These are phyloP conservation scores for Pygoscelis antarcticus DNA, from an alignment of 2,113 vertebrate species.

Conservation along the genomic window DNA sequence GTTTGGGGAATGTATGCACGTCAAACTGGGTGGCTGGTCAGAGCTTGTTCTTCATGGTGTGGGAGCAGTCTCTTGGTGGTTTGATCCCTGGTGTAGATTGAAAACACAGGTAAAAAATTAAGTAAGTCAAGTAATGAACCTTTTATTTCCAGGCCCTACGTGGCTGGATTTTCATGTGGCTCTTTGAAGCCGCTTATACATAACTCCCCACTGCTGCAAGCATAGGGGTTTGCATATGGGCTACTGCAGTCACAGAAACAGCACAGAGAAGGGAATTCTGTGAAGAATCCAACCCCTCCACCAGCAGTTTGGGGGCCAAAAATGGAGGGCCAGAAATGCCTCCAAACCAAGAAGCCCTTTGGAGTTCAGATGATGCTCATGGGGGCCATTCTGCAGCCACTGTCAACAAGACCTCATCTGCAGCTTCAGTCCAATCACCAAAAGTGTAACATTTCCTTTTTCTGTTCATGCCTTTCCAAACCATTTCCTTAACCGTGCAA, in stretches of 20 bases:
- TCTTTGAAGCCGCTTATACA: fast-evolving
- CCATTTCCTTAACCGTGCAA: conserved; percentile 19
- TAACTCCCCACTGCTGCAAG: background rate
- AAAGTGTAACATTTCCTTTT: conserved; percentile 17
- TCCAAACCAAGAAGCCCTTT: background rate
- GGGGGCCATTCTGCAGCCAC: background rate
- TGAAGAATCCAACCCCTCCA: background rate
- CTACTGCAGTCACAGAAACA: background rate
- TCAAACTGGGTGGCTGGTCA: background rate
- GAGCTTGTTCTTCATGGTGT: background rate
- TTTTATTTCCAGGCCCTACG: background rate
- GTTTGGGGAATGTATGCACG: background rate
- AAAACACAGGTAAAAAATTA: background rate
- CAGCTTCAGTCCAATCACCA: background rate
- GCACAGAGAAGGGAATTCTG: background rate
- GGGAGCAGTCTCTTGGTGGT: background rate
- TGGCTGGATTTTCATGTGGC: background rate
- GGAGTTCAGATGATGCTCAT: background rate
- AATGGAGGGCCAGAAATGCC: background rate
- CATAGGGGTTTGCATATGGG: background rate
- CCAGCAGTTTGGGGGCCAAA: background rate
- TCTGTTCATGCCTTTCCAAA: conserved; percentile 5
- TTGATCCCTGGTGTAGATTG: background rate
- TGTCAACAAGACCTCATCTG: background rate
- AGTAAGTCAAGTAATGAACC: background rate